Conservation (phyloP, 2,797 vertebrate genomes). For the Crossoptilon crossoptilon region DNA sequence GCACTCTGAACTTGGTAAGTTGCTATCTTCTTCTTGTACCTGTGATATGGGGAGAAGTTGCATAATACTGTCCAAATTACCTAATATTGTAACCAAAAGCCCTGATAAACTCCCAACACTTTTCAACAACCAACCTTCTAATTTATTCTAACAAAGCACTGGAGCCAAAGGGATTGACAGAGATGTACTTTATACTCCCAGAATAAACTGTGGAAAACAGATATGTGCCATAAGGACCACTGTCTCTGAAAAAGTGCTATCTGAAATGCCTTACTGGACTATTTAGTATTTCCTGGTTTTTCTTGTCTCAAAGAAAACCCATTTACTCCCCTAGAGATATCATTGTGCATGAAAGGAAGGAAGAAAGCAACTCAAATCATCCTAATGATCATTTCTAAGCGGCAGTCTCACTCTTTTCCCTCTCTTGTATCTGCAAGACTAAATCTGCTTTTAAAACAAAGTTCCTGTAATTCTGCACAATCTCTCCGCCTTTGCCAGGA, state of each 20-base stretch:
- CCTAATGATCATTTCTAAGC: slow-evolving; percentile 44
- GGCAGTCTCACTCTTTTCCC: slow-evolving; percentile 19
- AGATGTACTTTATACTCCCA: background rate
- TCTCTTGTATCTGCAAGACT: slow-evolving; percentile 33
- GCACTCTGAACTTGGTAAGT: background rate
- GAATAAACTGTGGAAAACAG: slow-evolving; percentile 33
- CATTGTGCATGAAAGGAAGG: background rate
- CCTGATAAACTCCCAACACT: background rate
- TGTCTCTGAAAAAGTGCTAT: background rate
- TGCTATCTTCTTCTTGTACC: background rate
- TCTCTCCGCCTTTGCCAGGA: background rate
- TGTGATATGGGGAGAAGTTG: background rate
- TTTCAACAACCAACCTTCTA: background rate
- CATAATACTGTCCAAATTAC: background rate
- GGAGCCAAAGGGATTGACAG: background rate
- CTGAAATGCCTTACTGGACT: slow-evolving; percentile 31
- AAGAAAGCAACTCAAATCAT: background rate
- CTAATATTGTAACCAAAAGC: background rate
- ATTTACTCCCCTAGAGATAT: background rate
- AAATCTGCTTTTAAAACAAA: slow-evolving; percentile 45
- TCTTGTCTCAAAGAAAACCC: background rate
- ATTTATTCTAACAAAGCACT: background rate
- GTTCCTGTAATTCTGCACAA: slow-evolving; percentile 37
- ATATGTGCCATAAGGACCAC: background rate
- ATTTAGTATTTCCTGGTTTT: background rate